phyloP scores from a whole-genome alignment of 2,113 vertebrate species.

The Epinephelus lanceolatus region DNA sequence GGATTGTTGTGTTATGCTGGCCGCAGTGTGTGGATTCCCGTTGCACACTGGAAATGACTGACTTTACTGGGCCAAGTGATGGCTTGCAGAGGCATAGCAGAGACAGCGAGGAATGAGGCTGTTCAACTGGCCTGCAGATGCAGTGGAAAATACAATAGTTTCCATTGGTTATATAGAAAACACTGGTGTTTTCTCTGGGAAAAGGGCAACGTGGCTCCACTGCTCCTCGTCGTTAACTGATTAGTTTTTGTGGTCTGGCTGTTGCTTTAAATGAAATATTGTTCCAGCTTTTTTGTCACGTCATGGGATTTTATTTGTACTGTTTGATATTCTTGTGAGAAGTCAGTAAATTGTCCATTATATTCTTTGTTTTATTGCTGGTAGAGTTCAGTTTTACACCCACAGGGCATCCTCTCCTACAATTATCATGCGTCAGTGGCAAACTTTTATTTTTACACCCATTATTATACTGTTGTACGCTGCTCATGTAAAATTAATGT shows the following conservation, averaged over 20 bases:
- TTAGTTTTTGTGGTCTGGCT: constrained; percentile 25
- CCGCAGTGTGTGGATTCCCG: constrained; percentile 56
- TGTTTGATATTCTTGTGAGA: neutral
- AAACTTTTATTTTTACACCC: neutral
- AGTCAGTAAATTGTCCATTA: neutral
- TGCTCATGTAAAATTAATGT: neutral
- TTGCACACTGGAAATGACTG: constrained; percentile 59
- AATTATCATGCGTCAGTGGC: neutral
- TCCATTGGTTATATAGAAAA: constrained; percentile 42
- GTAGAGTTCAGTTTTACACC: neutral
- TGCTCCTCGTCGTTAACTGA: neutral
- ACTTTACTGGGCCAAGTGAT: constrained; percentile 64
- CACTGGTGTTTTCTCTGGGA: constrained; percentile 43
- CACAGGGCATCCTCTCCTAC: neutral
- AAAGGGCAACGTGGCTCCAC: neutral
- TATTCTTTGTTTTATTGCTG: neutral
- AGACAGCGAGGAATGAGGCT: constrained; percentile 40
- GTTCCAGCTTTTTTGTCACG: constrained; percentile 16
- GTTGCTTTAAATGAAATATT: constrained; percentile 23
- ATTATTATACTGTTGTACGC: neutral
- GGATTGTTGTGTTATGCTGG: constrained; percentile 65
- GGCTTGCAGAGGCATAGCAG: constrained; percentile 49
- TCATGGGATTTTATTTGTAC: neutral
- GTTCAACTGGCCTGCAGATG: constrained; percentile 36
- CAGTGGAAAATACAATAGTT: constrained; percentile 61